Conservation (phyloP, 2,113 vertebrate species). For the Potamarius usumacintae region DNA sequence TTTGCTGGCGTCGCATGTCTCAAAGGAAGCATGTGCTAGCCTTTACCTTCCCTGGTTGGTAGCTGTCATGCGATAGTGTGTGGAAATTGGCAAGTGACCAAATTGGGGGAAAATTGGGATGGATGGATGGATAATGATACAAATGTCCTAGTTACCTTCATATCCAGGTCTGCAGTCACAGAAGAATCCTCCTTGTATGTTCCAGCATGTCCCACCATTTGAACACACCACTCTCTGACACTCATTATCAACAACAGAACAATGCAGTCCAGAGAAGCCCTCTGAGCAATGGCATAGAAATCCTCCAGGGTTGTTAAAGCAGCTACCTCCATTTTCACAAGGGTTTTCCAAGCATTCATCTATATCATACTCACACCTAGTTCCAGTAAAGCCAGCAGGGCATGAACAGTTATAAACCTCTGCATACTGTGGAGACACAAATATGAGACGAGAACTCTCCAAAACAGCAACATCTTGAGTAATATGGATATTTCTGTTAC, state of each 20-base stretch:
- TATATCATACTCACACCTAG: conserved; percentile 69
- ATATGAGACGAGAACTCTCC: conserved; percentile 69
- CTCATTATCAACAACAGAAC: conserved; percentile 64
- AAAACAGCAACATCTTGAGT: conserved; percentile 65
- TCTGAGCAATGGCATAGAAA: conserved; percentile 68
- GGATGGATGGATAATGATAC: not conserved
- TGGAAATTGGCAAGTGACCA: not conserved
- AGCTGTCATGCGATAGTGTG: not conserved
- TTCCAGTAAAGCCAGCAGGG: conserved; percentile 64
- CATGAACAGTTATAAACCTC: conserved; percentile 73
- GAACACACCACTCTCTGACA: conserved; percentile 69
- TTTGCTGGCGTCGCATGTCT: not conserved
- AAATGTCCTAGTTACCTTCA: conserved; percentile 64
- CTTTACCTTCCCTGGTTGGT: not conserved
- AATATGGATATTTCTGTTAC: conserved; percentile 70
- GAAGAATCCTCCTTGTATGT: conserved; percentile 59
- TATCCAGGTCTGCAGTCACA: conserved; percentile 70
- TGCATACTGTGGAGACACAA: conserved; percentile 69
- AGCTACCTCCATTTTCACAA: conserved; percentile 68
- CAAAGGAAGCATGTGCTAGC: not conserved
- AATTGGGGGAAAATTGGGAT: not conserved
- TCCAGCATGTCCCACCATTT: conserved; percentile 71
- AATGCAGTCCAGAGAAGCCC: conserved; percentile 65
- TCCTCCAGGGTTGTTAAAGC: conserved; percentile 69
- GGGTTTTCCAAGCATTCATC: conserved; percentile 69